Conservation (phyloP, 2,797 vertebrate species). For the Eremophila alpestris region DNA sequence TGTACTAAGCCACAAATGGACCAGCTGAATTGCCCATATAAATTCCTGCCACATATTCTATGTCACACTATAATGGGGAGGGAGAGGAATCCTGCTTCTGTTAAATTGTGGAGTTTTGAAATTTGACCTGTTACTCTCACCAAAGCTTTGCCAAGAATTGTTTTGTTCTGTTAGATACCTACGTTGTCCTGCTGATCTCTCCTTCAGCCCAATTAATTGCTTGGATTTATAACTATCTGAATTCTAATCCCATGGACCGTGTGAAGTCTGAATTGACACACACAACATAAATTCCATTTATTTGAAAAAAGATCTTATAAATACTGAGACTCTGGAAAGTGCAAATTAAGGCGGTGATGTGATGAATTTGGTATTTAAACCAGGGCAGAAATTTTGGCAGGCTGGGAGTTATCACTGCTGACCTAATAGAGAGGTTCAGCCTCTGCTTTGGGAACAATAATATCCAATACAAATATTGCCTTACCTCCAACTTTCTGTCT, state of each 20-base stretch:
- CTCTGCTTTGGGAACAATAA: not conserved
- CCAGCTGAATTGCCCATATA: not conserved
- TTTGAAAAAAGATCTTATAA: not conserved
- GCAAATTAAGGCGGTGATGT: not conserved
- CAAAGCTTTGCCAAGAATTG: not conserved
- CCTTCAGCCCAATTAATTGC: not conserved
- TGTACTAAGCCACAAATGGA: not conserved
- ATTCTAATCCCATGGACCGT: not conserved
- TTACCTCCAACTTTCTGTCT: conserved; percentile 26
- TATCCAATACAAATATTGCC: not conserved
- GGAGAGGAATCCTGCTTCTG: not conserved
- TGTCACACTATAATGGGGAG: not conserved
- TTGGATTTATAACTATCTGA: not conserved
- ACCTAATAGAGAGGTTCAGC: not conserved
- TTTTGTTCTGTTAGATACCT: not conserved
- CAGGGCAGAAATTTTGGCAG: not conserved
- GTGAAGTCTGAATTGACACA: not conserved
- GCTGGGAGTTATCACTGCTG: not conserved
- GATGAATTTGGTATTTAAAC: conserved; percentile 16
- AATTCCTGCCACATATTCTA: not conserved
- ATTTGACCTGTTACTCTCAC: not conserved
- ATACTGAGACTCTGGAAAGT: not conserved
- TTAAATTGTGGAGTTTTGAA: not conserved
- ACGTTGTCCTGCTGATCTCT: not conserved
- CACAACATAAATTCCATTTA: not conserved